Conservation (phyloP, 2,797 vertebrate species). For the Etheostoma perlongum region DNA sequence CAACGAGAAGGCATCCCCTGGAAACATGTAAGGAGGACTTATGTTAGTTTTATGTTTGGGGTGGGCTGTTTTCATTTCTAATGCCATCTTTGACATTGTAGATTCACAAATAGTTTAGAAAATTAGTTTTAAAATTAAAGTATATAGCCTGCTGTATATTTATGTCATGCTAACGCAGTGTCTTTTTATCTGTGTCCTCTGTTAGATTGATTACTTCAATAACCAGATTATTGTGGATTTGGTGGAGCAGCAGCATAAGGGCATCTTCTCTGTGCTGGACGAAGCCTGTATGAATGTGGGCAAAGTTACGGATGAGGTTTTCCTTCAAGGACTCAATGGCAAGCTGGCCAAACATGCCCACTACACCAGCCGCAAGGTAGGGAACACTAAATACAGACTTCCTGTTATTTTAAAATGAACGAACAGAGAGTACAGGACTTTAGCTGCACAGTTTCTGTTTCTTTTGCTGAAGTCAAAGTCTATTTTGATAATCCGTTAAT, state of each 20-base stretch:
- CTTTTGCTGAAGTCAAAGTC: background rate
- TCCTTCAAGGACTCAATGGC: constrained; percentile 94
- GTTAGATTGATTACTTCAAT: constrained; percentile 98
- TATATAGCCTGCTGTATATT: background rate
- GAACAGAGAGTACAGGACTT: background rate
- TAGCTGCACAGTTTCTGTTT: background rate
- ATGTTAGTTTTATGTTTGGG: background rate
- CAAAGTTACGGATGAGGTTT: constrained; percentile 96
- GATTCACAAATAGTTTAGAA: background rate
- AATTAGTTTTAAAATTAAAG: background rate
- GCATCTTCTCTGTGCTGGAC: constrained; percentile 95
- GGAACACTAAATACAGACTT: background rate
- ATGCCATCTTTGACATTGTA: background rate
- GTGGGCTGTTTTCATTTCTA: background rate
- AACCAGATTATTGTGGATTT: constrained; percentile 98
- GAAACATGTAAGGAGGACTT: constrained; percentile 90
- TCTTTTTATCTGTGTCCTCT: background rate
- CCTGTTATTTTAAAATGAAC: background rate
- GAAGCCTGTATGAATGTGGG: constrained; percentile 99
- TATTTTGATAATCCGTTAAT: background rate
- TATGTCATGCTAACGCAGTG: background rate
- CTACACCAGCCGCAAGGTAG: constrained; percentile 98
- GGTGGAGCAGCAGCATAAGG: constrained; percentile 98
- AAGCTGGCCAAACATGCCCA: constrained; percentile 95
- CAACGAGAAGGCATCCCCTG: constrained; percentile 98